phyloP scores from a whole-genome alignment of 2,797 vertebrate genomes.

The Pelodytes ibericus region DNA sequence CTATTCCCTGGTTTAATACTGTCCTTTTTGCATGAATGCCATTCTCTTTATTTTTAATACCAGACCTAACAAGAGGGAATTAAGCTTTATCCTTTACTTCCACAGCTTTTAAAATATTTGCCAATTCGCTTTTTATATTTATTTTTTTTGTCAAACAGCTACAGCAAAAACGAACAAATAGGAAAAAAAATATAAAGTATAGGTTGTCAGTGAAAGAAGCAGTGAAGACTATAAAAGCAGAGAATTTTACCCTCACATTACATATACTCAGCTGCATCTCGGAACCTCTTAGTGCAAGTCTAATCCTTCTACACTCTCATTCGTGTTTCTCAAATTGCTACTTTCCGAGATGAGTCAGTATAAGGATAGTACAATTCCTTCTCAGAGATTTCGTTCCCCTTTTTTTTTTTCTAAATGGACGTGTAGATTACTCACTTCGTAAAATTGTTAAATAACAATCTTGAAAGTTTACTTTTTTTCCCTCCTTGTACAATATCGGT shows the following conservation, averaged over 20 bases:
- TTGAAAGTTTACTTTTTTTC: not conserved
- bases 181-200: constrained; percentile 15
- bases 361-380: not conserved
- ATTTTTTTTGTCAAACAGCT: constrained; percentile 12
- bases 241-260: constrained; percentile 19
- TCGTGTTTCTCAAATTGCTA: constrained; percentile 6
- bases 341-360: constrained; percentile 15
- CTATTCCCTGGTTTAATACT: constrained; percentile 51
- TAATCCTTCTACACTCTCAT: constrained; percentile 11
- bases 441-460: constrained; percentile 6
- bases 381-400: not conserved
- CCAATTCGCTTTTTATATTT: constrained; percentile 1
- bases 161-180: constrained; percentile 34
- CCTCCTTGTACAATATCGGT: not conserved
- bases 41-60: constrained; percentile 43
- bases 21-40: constrained; percentile 54
- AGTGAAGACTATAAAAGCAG: constrained; percentile 24
- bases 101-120: constrained; percentile 39
- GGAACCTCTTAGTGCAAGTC: constrained; percentile 14
- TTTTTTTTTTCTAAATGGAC: not conserved
- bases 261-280: constrained; percentile 10
- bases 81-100: constrained; percentile 39
- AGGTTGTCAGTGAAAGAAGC: constrained; percentile 1
- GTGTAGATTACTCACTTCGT: not conserved
- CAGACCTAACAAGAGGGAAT: constrained; percentile 56